Conservation (phyloP, 2,888 invertebrate species). For the Andrena marginata region DNA sequence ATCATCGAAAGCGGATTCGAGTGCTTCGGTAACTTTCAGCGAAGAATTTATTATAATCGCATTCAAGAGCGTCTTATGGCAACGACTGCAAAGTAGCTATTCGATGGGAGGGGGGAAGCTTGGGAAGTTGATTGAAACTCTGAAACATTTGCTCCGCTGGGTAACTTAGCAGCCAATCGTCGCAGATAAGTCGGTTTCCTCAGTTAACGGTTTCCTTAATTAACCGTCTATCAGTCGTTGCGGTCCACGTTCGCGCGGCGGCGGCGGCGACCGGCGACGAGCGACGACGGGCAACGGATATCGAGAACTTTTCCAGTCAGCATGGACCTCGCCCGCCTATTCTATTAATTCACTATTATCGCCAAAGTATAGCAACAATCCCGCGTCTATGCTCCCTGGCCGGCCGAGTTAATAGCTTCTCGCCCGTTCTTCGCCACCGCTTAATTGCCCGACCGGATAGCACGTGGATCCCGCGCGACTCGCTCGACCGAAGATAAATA, state of each 20-base stretch:
- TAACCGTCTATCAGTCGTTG: constrained; percentile 58
- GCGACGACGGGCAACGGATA: constrained; percentile 25
- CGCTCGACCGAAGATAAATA: constrained; percentile 44
- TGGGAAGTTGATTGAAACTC: constrained; percentile 70
- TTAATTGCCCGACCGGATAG: constrained; percentile 45
- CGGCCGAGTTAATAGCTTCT: constrained; percentile 52
- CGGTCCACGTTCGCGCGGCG: constrained; percentile 35
- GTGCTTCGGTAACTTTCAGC: constrained; percentile 71
- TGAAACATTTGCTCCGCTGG: constrained; percentile 63
- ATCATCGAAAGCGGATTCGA: constrained; percentile 70
- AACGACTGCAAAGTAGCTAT: constrained; percentile 68
- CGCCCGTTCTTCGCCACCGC: constrained; percentile 28
- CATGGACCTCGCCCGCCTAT: constrained; percentile 4
- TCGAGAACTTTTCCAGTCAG: constrained; percentile 44
- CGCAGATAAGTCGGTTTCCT: constrained; percentile 73
- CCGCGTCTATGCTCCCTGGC: constrained; percentile 5
- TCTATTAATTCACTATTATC: constrained; percentile 67
- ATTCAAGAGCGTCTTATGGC: constrained; percentile 68
- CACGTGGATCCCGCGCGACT: constrained; percentile 39
- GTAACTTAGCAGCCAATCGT: constrained; percentile 71
- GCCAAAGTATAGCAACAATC: constrained; percentile 58
- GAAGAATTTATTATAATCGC: constrained; percentile 76
- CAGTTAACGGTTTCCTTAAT: constrained; percentile 73
- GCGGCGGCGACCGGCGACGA: constrained; percentile 13
- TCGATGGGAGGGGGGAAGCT: constrained; percentile 8